These are phyloP conservation scores for Mesoclemmys tuberculata DNA, from an alignment of 2,113 vertebrate species.

Conservation along the genomic window DNA sequence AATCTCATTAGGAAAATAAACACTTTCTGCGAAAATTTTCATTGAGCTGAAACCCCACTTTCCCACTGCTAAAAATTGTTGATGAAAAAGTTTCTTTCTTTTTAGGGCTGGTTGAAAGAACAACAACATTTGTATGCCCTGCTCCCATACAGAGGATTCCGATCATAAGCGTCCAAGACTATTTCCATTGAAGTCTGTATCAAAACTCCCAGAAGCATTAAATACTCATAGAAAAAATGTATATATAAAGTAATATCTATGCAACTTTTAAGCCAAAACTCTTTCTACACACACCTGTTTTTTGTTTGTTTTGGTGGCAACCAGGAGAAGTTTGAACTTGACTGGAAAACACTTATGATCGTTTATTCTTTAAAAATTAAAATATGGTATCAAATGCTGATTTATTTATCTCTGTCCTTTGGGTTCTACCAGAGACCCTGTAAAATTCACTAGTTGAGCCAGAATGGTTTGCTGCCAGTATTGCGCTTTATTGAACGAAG, in stretches of 20 bases:
- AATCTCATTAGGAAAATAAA: rapidly evolving
- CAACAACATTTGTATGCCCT: background rate
- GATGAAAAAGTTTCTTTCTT: background rate
- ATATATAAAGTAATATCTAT: background rate
- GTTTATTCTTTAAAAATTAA: background rate
- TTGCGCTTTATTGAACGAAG: slow-evolving; percentile 45
- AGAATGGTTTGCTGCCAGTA: slow-evolving; percentile 52
- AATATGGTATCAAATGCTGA: background rate
- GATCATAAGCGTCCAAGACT: background rate
- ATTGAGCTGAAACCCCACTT: rapidly evolving
- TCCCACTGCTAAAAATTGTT: rapidly evolving
- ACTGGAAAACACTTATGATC: background rate
- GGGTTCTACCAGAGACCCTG: slow-evolving; percentile 61
- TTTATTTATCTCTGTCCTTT: slow-evolving; percentile 44
- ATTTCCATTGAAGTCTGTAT: background rate
- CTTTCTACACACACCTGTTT: slow-evolving; percentile 64
- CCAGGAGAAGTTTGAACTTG: background rate
- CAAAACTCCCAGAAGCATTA: background rate
- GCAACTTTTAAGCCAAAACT: slow-evolving; percentile 15
- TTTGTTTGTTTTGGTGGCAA: slow-evolving; percentile 68
- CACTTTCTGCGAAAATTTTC: background rate
- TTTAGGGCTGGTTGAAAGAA: no score
- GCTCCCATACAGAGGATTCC: background rate
- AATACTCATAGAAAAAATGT: background rate
- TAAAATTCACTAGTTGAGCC: slow-evolving; percentile 61